Percentiles rank a stretch among this genome's conserved stretches.
Evolutionary conservation across 1,140 invertebrate species (phyloP).

Genomic region (Spodoptera frugiperda): DNA sequence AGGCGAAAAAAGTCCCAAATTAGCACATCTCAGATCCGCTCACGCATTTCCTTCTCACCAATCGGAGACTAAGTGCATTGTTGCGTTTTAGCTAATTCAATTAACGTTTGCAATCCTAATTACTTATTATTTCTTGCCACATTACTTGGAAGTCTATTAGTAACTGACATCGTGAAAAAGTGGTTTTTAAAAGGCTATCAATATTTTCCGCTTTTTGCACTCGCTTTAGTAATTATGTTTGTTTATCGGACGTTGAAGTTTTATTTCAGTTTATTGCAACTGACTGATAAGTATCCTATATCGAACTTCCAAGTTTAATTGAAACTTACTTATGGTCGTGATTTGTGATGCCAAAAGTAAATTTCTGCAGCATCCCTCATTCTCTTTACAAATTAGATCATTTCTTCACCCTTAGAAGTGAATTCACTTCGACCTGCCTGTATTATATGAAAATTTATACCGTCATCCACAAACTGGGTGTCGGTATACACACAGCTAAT

Average conservation of each 20-base stretch:
- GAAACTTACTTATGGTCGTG: too few species aligned
- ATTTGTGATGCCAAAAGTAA: background rate
- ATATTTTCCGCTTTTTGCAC: conserved; percentile 21
- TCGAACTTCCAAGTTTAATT: background rate
- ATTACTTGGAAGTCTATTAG: conserved; percentile 13
- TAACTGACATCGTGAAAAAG: conserved; percentile 24
- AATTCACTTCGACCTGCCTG: background rate
- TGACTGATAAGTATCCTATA: background rate
- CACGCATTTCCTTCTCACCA: conserved; percentile 23
- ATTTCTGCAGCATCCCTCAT: background rate
- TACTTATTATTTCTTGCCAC: conserved; percentile 31
- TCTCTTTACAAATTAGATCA: too few species aligned
- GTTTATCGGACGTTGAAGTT: background rate
- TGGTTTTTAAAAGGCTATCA: conserved; percentile 1
- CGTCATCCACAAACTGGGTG: background rate
- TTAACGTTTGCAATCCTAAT: conserved; percentile 20
- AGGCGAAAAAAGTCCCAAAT: background rate
- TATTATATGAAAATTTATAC: background rate
- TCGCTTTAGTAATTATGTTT: background rate
- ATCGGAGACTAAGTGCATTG: background rate
- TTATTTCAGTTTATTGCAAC: background rate
- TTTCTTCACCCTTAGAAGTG: too few species aligned
- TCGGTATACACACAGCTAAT: background rate
- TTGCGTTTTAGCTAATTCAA: conserved; percentile 32
- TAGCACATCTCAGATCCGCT: conserved; percentile 21